Conservation (phyloP, 2,113 vertebrate species). For the Ictalurus punctatus region DNA sequence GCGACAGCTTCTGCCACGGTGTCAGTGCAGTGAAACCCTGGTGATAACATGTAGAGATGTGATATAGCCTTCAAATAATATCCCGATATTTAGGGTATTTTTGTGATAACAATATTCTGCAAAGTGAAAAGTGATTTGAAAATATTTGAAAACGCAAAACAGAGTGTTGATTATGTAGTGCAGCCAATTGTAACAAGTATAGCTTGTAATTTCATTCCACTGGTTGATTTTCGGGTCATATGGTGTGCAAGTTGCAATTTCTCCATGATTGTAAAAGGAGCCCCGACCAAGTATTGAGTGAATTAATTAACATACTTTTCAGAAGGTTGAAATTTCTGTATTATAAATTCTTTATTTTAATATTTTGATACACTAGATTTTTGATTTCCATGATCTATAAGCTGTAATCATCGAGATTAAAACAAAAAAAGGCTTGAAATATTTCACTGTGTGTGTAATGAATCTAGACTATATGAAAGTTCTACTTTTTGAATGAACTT, state of each 20-base stretch:
- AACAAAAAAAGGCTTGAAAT: too few species aligned
- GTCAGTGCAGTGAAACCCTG: neutral
- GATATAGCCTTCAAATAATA: neutral
- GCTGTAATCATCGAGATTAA: too few species aligned
- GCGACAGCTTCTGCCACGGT: neutral
- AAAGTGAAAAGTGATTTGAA: neutral
- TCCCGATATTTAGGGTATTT: neutral
- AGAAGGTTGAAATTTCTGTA: too few species aligned
- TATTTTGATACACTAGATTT: too few species aligned
- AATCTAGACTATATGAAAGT: too few species aligned
- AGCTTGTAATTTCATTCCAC: neutral
- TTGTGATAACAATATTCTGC: neutral
- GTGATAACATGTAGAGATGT: neutral
- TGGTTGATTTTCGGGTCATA: neutral
- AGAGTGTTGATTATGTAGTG: neutral
- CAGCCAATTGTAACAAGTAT: neutral
- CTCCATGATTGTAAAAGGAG: neutral
- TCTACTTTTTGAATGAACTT: too few species aligned
- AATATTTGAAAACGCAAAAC: neutral
- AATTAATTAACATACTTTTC: too few species aligned
- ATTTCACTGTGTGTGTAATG: too few species aligned
- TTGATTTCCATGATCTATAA: too few species aligned
- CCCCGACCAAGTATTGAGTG: too few species aligned
- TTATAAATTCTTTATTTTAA: too few species aligned
- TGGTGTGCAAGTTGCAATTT: neutral